Evolutionary conservation across 1,140 invertebrate genomes (phyloP), one percentile per base, ranked within the genome.

Genomic region (Pogonus chalceus): DNA sequence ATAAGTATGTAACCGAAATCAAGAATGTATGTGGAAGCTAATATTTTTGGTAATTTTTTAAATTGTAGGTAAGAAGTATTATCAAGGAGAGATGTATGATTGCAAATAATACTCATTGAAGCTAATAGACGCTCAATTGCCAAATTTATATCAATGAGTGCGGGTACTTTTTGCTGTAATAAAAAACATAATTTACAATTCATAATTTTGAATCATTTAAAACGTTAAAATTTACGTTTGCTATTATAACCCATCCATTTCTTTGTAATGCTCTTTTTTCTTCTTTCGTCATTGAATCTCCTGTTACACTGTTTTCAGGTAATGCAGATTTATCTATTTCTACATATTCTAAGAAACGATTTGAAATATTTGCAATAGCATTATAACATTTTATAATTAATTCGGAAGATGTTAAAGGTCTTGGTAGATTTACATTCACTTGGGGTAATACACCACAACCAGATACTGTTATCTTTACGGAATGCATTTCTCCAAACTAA

Each of bases 361-460:
- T n/a, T 7, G 63, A 62, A 16, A 67, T 56, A 49, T 51, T 57
- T 20, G 59, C 57, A 47, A 67, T 58, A n/a, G 64, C 67, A 12
- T 10, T 7, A 56, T 69, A 66, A 47, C 61, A 60, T 12, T 12
- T 60, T 52, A 51, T 60, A 23, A 43, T 56, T 53, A 0, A 61
- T 54, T 50, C 60, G 43, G 16, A 60, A 55, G 9, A 56, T 47
- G 23, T 59, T 59, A 2, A 61, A 35, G 58, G 52, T n/a, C 66
- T 59, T 2, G 66, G 65, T 10, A 68, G 35, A 37, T 56, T 53
- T 0, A 67, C 56, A 56, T 64, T 70, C 50, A 73, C 52, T 61
- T 76, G 74, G 2, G 70, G 64, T 20, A 68, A 63, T 4, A 67
- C 60, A 2, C 63, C 69, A 23, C 62, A 62, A 9, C 73, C 73